Percentiles rank a stretch among this genome's conserved stretches.
These are phyloP conservation scores for Siniperca undulata DNA, from an alignment of 2,797 vertebrate species.

Conservation along the genomic window DNA sequence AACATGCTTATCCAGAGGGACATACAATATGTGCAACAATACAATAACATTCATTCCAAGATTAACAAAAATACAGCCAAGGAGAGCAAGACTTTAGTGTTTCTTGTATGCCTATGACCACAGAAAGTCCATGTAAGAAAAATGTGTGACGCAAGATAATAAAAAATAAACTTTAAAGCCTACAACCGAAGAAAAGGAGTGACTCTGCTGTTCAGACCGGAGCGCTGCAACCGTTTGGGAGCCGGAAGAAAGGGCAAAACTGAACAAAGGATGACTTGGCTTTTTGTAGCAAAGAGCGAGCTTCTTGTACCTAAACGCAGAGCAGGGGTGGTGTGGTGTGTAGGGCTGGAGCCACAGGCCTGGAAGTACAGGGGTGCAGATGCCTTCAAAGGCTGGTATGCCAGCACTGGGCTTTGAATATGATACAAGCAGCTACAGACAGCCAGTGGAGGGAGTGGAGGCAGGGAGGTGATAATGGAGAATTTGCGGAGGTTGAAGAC, in stretches of 20 bases:
- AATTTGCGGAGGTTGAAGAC: slow-evolving; percentile 45
- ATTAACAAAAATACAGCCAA: background rate
- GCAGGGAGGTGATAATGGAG: slow-evolving; percentile 5
- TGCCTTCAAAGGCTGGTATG: slow-evolving; percentile 44
- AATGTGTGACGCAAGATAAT: background rate
- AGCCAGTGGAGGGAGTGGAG: slow-evolving; percentile 17
- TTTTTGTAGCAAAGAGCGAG: slow-evolving; percentile 28
- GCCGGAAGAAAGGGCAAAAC: slow-evolving; percentile 38
- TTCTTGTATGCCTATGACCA: background rate
- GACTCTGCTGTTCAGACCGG: slow-evolving; percentile 29
- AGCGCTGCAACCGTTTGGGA: slow-evolving; percentile 18
- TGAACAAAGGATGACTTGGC: slow-evolving; percentile 55
- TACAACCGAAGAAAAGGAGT: slow-evolving; percentile 34
- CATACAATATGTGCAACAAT: background rate
- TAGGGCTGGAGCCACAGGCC: slow-evolving; percentile 29
- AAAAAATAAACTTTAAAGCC: slow-evolving; percentile 17
- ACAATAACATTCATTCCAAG: background rate
- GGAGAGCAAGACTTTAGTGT: background rate
- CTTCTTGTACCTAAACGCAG: background rate
- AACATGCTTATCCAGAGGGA: background rate
- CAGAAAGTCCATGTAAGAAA: background rate
- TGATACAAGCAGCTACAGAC: slow-evolving; percentile 43
- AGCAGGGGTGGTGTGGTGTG: background rate
- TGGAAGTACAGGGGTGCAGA: slow-evolving; percentile 32
- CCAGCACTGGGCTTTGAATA: slow-evolving; percentile 48